These are phyloP conservation scores for Cercopithecus mona DNA, from an alignment of 2,113 vertebrate genomes.

Conservation along the genomic window DNA sequence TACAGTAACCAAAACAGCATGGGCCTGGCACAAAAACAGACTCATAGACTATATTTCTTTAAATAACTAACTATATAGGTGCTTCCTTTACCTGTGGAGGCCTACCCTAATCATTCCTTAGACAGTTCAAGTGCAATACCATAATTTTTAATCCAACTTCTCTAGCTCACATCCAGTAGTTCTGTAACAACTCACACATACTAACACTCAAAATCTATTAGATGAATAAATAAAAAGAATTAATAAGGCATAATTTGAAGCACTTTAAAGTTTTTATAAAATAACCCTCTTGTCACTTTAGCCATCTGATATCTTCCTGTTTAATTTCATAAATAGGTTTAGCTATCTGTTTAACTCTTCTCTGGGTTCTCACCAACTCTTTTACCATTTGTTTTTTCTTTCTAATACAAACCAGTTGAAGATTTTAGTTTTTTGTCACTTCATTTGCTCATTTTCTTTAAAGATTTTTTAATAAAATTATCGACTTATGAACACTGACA, in stretches of 20 bases:
- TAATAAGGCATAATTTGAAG: not conserved
- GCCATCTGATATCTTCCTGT: not conserved
- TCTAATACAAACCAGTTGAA: not conserved
- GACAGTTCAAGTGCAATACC: not conserved
- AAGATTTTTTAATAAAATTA: not conserved
- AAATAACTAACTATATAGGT: not conserved
- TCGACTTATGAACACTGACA: not conserved
- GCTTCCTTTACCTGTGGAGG: not conserved
- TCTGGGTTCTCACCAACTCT: not conserved
- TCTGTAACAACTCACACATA: not conserved
- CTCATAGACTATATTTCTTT: not conserved
- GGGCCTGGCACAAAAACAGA: no score
- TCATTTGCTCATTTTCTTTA: not conserved
- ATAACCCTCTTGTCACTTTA: not conserved
- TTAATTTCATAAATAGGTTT: not conserved
- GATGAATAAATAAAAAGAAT: conserved; percentile 29
- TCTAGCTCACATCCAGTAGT: not conserved
- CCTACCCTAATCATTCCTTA: not conserved
- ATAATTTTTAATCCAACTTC: not conserved
- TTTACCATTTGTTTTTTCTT: not conserved
- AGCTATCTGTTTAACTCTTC: not conserved
- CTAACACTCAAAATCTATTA: not conserved
- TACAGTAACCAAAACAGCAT: no score
- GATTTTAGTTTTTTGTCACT: not conserved
- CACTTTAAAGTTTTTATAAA: not conserved